phyloP scores from a whole-genome alignment of 1,140 invertebrate genomes.

The Lethrus apterus region DNA sequence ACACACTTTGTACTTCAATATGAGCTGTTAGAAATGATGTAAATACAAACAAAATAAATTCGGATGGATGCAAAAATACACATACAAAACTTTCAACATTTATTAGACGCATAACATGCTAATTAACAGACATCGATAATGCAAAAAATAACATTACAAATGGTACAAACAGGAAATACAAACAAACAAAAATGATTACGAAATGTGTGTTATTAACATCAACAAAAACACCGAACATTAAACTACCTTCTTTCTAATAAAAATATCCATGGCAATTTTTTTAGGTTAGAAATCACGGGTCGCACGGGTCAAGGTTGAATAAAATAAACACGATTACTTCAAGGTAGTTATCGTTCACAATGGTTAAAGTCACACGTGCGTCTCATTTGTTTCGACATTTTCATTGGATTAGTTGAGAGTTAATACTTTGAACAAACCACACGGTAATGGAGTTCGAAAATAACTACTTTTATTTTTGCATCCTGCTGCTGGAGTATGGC shows the following conservation, averaged over 20 bases:
- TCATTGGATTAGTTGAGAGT: slow-evolving; percentile 8
- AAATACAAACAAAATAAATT: too few species aligned
- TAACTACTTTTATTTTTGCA: slow-evolving; percentile 18
- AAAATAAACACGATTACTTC: slow-evolving; percentile 14
- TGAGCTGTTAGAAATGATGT: too few species aligned
- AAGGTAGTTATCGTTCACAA: slow-evolving; percentile 6
- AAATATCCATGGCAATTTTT: slow-evolving; percentile 17
- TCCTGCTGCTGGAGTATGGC: slow-evolving; percentile 9
- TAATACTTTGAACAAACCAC: slow-evolving; percentile 6
- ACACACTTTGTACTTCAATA: too few species aligned
- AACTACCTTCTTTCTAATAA: slow-evolving; percentile 16
- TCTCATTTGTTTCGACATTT: slow-evolving; percentile 13
- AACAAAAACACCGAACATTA: slow-evolving; percentile 15
- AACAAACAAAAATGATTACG: slow-evolving; percentile 3
- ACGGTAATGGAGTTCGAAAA: slow-evolving; percentile 18
- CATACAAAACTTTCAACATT: too few species aligned
- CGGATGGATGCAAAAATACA: too few species aligned
- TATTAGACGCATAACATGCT: too few species aligned
- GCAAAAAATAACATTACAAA: slow-evolving; percentile 2
- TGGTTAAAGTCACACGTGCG: slow-evolving; percentile 9
- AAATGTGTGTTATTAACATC: not conserved
- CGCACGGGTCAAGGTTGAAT: slow-evolving; percentile 14
- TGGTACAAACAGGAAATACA: slow-evolving; percentile 4
- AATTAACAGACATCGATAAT: too few species aligned
- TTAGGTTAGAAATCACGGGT: slow-evolving; percentile 19